Evolutionary conservation across 2,888 invertebrate species (phyloP).

Genomic region (Brassicogethes aeneus): DNA sequence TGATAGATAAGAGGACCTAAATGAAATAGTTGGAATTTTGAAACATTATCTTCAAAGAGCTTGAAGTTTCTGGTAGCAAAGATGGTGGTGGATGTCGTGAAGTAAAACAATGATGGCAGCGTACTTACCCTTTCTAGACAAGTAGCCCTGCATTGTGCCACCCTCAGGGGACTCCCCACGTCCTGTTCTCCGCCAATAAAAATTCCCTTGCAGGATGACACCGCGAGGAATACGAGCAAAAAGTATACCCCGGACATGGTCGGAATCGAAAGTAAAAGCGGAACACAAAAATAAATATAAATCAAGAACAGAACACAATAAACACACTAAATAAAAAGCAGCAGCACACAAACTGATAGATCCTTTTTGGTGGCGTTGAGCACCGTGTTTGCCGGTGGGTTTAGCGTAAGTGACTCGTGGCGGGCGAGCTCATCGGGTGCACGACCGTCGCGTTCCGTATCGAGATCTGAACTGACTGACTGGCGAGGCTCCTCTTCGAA

Average conservation of each 20-base stretch:
- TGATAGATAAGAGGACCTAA: no score
- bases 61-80: no score
- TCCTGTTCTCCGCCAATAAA: slow-evolving; percentile 52
- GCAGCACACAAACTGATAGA: slow-evolving; percentile 5
- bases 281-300: slow-evolving; percentile 6
- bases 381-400: not conserved
- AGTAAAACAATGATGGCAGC: no score
- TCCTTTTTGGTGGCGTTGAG: not conserved
- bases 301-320: slow-evolving; percentile 6
- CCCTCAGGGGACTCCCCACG: slow-evolving; percentile 60
- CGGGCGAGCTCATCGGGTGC: slow-evolving; percentile 13
- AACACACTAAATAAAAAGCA: slow-evolving; percentile 10
- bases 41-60: no score
- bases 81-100: no score
- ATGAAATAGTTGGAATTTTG: no score
- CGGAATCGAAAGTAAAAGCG: slow-evolving; percentile 11
- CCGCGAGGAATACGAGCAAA: slow-evolving; percentile 15
- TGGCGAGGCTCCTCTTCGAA: slow-evolving; percentile 8
- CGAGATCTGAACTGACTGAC: slow-evolving; percentile 29
- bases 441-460: slow-evolving; percentile 13
- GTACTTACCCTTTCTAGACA: slow-evolving; percentile 61
- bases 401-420: not conserved
- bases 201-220: slow-evolving; percentile 33
- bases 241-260: slow-evolving; percentile 15
- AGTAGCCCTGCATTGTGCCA: slow-evolving; percentile 63